Base-by-base conservation (phyloP, 2,113 vertebrate genomes). In the Thunnus maccoyii region DNA sequence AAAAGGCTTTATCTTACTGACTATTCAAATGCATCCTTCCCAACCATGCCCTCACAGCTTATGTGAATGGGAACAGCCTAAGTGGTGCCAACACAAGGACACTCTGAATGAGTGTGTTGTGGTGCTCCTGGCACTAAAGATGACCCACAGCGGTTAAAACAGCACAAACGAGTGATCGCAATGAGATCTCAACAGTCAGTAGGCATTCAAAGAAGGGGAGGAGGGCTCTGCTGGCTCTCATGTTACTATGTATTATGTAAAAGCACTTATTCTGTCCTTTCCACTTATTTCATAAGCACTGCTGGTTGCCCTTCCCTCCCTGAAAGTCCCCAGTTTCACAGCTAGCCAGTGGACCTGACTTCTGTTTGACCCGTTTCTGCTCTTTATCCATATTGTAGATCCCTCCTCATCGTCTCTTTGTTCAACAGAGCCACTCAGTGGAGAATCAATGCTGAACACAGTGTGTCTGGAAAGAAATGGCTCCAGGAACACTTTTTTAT, bases 211-310 rank as follows among this genome's bases (percentile, higher is more conserved):
- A 83, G 75, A 60, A 69, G 52, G 51, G 50, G 22, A 56, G 71
- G 44, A 54, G 74, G 51, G n/a, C 63, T 88, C 52, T 56, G 66
- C n/a, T 58, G 72, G 81, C 81, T 81, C 69, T 87, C 47, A n/a
- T 89, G 79, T 87, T 85, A 68, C 75, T 65, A 82, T 88, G 83
- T 80, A 91, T 92, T 89, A 93, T 92, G 88, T 89, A 87, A 93
- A 93, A 85, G 86, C 87, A 85, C 76, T 80, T 87, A 81, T 30
- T 27, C 75, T 80, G 81, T 84, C 85, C 66, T 88, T 88, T 86
- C 56, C 62, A 76, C 76, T 85, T 78, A 68, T 78, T 82, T 81
- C 67, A 62, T 67, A 77, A 76, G 63, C 70, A 69, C 71, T 54
- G 41, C 51, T 71, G 78, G 47, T 69, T 72, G 55, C 51, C 30